phyloP scores from a whole-genome alignment of 2,113 vertebrate species.

The Marmota flaviventris region DNA sequence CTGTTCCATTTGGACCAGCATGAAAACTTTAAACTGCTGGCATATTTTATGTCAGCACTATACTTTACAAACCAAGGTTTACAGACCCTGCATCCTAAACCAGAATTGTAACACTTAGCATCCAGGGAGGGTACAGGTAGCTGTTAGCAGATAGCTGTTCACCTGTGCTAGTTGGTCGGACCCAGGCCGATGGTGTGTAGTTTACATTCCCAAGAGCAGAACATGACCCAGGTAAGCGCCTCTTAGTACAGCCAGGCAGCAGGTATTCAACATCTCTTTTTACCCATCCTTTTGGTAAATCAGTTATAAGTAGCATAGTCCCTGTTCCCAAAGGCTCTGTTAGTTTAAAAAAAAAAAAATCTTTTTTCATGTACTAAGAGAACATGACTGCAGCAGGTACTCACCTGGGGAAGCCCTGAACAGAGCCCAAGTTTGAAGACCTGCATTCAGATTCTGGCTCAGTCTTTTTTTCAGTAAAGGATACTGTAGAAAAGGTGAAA shows the following conservation, averaged over 20 bases:
- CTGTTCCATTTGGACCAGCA: not conserved
- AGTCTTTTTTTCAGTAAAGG: not conserved
- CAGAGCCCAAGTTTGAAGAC: not conserved
- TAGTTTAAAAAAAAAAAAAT: not conserved
- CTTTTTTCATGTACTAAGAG: not conserved
- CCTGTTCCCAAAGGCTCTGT: not conserved
- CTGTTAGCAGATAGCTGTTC: not conserved
- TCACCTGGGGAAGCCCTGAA: not conserved
- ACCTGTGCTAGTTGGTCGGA: not conserved
- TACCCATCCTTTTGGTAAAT: not conserved
- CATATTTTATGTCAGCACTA: not conserved
- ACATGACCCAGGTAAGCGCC: not conserved
- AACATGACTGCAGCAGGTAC: no score
- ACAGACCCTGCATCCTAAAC: not conserved
- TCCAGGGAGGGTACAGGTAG: not conserved
- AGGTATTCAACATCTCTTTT: not conserved
- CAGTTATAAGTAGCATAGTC: not conserved
- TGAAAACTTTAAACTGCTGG: not conserved
- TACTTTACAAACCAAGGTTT: not conserved
- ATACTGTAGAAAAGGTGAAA: not conserved
- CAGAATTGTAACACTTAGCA: not conserved
- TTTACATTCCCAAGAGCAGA: not conserved
- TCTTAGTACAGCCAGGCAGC: not conserved
- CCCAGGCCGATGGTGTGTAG: not conserved
- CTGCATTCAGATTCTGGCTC: not conserved